phyloP scores from a whole-genome alignment of 2,113 vertebrate genomes.

The Nothobranchius furzeri region DNA sequence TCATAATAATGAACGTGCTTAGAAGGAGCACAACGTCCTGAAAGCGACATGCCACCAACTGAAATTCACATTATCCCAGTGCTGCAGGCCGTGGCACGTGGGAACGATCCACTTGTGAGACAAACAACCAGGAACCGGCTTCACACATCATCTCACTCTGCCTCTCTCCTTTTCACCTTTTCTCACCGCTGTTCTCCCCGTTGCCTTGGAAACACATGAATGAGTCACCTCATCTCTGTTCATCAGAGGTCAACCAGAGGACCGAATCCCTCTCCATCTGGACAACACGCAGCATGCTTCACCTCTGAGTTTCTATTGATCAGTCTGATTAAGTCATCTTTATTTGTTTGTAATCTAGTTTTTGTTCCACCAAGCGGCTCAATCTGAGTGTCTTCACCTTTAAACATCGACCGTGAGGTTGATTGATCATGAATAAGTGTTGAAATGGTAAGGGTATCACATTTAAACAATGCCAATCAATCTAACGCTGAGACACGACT shows the following conservation, averaged over 20 bases:
- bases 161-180: background rate
- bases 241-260: slow-evolving; percentile 17
- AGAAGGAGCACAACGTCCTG: background rate
- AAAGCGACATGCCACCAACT: background rate
- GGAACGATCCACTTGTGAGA: background rate
- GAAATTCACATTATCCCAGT: background rate
- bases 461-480: no score
- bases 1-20: background rate
- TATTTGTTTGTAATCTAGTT: no score
- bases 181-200: slow-evolving; percentile 18
- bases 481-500: no score
- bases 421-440: no score
- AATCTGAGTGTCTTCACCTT: no score
- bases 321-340: background rate
- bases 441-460: no score
- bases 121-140: background rate
- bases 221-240: slow-evolving; percentile 36
- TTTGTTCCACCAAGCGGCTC: no score
- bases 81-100: background rate
- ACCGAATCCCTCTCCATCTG: slow-evolving; percentile 8
- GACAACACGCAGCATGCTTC: slow-evolving; percentile 2
- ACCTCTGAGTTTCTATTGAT: slow-evolving; percentile 1
- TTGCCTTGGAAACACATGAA: slow-evolving; percentile 63
- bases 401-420: no score
- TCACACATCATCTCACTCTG: background rate